Evolutionary conservation across 2,888 invertebrate genomes (phyloP).

Genomic region (Apeira syringaria): DNA sequence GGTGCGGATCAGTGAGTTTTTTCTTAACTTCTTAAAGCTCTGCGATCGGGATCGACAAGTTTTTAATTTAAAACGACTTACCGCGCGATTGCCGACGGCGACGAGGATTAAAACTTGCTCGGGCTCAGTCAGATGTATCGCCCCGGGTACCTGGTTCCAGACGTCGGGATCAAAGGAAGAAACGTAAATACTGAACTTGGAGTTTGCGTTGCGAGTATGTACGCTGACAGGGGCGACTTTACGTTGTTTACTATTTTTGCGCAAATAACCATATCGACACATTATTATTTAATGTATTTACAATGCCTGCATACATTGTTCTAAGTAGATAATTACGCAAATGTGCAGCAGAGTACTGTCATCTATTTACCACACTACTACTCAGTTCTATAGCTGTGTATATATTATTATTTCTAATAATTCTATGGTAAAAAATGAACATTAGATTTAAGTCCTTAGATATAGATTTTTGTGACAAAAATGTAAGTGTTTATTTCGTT

Average conservation of each 20-base stretch:
- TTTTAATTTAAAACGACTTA: conserved; percentile 75
- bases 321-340: too few species aligned
- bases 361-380: too few species aligned
- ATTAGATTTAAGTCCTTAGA: too few species aligned
- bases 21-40: conserved; percentile 48
- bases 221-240: neutral
- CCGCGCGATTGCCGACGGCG: conserved; percentile 60
- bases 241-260: neutral
- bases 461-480: too few species aligned
- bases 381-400: too few species aligned
- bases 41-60: conserved; percentile 54
- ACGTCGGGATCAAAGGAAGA: conserved; percentile 41
- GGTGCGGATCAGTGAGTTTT: conserved; percentile 39
- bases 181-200: conserved; percentile 12
- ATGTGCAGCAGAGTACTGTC: too few species aligned
- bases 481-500: too few species aligned
- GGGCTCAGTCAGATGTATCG: conserved; percentile 43
- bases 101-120: conserved; percentile 59
- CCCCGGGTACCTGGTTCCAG: conserved; percentile 37
- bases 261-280: too few species aligned
- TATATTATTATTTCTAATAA: too few species aligned
- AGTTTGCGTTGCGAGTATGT: neutral
- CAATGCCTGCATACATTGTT: too few species aligned
- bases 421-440: too few species aligned
- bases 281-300: too few species aligned